Percentiles rank a stretch among this genome's conserved stretches.
Evolutionary conservation across 2,888 invertebrate genomes (phyloP).

Genomic region (Antheraea assamensis): DNA sequence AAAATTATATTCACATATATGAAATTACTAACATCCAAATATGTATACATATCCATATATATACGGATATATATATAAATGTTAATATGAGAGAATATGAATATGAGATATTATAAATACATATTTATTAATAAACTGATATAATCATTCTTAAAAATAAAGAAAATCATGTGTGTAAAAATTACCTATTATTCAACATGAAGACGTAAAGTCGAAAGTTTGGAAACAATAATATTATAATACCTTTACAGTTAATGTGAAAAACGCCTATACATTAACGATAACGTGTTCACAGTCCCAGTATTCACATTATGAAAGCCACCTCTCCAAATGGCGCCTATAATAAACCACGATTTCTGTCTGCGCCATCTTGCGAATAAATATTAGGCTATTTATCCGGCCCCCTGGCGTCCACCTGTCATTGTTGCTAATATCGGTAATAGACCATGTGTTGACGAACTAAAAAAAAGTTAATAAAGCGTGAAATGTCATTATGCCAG

Average conservation of each 20-base stretch:
- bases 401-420: conserved; percentile 70
- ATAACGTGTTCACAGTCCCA: conserved; percentile 29
- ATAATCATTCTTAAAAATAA: neutral
- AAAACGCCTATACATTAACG: neutral
- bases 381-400: conserved; percentile 76
- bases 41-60: too few relatives aligned
- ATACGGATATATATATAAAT: too few relatives aligned
- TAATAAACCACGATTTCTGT: conserved; percentile 70
- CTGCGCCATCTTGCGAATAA: conserved; percentile 75
- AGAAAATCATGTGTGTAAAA: neutral
- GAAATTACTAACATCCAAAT: neutral
- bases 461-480: conserved; percentile 45
- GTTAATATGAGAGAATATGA: too few relatives aligned
- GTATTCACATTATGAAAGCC: conserved; percentile 58
- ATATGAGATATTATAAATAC: too few relatives aligned
- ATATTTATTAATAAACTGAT: neutral
- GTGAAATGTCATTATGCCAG: conserved; percentile 65
- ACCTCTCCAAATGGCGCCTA: conserved; percentile 68
- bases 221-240: neutral
- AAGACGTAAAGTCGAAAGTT: neutral
- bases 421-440: conserved; percentile 49
- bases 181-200: neutral
- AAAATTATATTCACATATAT: neutral
- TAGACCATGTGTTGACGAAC: conserved; percentile 55
- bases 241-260: neutral